Evolutionary conservation across 2,113 vertebrate species (phyloP).

Genomic region (Strigops habroptila): DNA sequence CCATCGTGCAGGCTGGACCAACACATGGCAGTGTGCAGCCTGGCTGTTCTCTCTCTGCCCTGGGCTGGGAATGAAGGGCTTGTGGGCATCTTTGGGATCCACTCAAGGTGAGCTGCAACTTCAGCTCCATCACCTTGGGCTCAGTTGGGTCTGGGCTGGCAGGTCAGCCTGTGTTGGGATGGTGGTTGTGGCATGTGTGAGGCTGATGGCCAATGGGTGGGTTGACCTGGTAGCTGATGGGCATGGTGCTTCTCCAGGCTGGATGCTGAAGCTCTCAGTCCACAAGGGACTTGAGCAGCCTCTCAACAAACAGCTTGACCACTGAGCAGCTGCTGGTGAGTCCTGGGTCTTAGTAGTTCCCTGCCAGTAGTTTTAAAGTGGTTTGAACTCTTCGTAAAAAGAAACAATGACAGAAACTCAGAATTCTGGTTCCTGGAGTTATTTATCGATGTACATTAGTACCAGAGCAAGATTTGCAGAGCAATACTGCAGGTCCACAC

Average conservation of each 20-base stretch:
- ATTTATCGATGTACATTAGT: not conserved
- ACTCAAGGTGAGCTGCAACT: accelerated
- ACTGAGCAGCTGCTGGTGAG: not conserved
- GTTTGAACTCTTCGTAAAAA: not conserved
- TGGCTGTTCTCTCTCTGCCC: too few relatives aligned
- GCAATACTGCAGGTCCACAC: not conserved
- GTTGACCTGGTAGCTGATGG: not conserved
- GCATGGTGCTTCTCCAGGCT: accelerated
- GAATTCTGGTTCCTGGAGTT: not conserved
- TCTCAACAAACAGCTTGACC: not conserved
- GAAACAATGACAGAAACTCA: not conserved
- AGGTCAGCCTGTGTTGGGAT: too few relatives aligned
- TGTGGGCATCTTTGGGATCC: not conserved
- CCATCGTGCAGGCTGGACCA: accelerated
- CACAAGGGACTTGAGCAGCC: not conserved
- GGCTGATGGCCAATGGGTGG: accelerated
- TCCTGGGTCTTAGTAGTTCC: not conserved
- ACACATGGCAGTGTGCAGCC: accelerated
- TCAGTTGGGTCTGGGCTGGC: accelerated
- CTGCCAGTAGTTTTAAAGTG: not conserved
- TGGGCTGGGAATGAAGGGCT: not conserved
- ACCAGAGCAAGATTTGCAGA: not conserved
- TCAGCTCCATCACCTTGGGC: accelerated
- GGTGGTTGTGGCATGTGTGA: accelerated
- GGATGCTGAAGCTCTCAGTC: not conserved